Evolutionary conservation across 1,140 invertebrate species (phyloP), one percentile per base, ranked within the genome.

Genomic region (Vanessa tameamea): DNA sequence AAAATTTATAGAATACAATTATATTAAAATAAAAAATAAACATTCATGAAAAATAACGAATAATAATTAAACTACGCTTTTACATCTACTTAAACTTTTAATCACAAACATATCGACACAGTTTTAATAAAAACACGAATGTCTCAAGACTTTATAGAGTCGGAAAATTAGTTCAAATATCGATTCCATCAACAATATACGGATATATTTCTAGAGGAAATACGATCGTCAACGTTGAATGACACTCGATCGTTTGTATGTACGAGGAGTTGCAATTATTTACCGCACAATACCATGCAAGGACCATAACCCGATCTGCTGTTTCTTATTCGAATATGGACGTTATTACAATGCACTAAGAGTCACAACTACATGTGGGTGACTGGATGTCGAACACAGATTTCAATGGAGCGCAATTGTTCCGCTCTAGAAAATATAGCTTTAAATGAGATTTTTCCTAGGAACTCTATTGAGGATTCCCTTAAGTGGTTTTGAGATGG

Each of bases 401-500:
- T 70, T 76, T 61, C 74, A 71, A 76, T 76, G 61, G 67, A 76
- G 73, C 31, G 61, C 74, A 72, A 76, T 76, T 76, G 74, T 76
- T 72, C 74, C 59, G 74, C 74, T 63, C 74, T 65, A 76, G 74
- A 76, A 71, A 67, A 72, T 69, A 68, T 67, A 48, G 55, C 64
- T 53, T 68, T 55, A 76, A 70, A 76, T 76, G 74, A 68, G 69
- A 76, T 71, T 75, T 75, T 75, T 67, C 68, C 65, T 53, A 73
- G 70, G 57, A 72, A 72, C 43, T 66, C 71, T 59, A 51, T 74
- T 37, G 48, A 68, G 72, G 57, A 68, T 61, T 63, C 50, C 31
- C 72, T 69, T 70, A 50, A 70, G 68, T 61, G 53, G 47, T 63
- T 50, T 50, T 26, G 57, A 69, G 57, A 61, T 61, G 57, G 57